A percentile compares a stretch with the other conserved stretches of the same genome.
Conservation (phyloP, 2,113 vertebrate species). For the Aix galericulata region DNA sequence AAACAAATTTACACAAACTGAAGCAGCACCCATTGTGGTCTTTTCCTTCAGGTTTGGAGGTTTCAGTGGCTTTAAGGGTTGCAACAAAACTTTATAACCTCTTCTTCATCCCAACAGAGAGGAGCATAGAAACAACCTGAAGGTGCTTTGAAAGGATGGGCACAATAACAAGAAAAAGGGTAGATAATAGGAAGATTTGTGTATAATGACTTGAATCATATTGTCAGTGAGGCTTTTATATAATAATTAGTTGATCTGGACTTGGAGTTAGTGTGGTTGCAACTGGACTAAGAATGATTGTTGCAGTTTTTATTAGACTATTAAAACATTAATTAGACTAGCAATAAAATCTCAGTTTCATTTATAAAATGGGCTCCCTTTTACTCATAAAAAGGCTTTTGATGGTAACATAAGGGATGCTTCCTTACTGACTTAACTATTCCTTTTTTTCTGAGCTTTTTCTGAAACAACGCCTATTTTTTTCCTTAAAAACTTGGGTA, state of each 20-base stretch:
- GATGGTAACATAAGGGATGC: background rate
- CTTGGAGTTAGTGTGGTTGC: background rate
- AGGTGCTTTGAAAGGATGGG: background rate
- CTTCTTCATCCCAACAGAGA: background rate
- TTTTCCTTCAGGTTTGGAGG: background rate
- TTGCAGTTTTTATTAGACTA: background rate
- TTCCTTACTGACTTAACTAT: background rate
- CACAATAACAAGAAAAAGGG: background rate
- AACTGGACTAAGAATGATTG: background rate
- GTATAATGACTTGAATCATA: background rate
- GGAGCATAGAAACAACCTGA: background rate
- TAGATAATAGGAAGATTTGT: background rate
- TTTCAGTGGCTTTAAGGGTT: background rate
- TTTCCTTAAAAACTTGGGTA: background rate
- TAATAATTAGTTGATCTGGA: background rate
- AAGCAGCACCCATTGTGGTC: background rate
- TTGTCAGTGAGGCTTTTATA: background rate
- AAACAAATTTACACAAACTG: background rate
- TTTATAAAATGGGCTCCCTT: background rate
- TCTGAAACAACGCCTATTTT: background rate
- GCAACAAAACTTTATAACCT: background rate
- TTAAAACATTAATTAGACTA: background rate
- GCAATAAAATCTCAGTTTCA: background rate
- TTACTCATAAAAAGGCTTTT: background rate
- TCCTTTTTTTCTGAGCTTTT: background rate